phyloP scores from a whole-genome alignment of 2,888 invertebrate species.

The Cantharis rufa region DNA sequence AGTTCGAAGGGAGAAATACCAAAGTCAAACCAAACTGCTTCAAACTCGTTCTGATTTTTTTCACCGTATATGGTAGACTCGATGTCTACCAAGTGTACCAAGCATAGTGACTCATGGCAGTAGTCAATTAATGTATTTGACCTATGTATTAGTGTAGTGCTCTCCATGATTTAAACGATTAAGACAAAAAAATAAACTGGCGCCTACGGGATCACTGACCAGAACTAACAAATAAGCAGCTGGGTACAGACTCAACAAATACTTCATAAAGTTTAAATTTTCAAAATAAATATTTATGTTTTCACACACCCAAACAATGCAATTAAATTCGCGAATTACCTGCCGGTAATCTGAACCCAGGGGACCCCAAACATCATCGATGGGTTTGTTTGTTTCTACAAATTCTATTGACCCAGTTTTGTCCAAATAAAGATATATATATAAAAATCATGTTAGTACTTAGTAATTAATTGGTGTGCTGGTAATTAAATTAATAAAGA shows the following conservation, averaged over 20 bases:
- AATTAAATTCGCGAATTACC: neutral
- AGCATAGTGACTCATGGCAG: neutral
- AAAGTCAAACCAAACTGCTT: neutral
- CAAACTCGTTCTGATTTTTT: neutral
- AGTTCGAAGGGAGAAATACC: neutral
- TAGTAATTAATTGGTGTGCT: neutral
- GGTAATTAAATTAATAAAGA: neutral
- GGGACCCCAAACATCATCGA: too few relatives aligned
- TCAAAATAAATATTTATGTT: neutral
- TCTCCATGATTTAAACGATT: neutral
- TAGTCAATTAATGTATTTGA: slow-evolving; percentile 3
- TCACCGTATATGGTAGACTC: neutral
- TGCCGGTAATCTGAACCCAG: neutral
- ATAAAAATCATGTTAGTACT: neutral
- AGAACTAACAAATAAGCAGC: slow-evolving; percentile 2
- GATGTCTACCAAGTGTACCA: neutral
- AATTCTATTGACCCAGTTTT: neutral
- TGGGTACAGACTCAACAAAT: slow-evolving; percentile 5
- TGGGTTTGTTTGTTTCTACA: neutral
- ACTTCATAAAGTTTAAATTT: neutral
- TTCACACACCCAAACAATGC: neutral
- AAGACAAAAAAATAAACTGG: slow-evolving; percentile 6
- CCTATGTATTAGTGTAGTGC: neutral
- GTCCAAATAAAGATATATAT: too few relatives aligned
- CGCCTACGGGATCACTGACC: slow-evolving; percentile 3